Percentiles rank a stretch among this genome's conserved stretches.
Evolutionary conservation across 1,140 invertebrate genomes (phyloP).

Genomic region (Ips typographus): DNA sequence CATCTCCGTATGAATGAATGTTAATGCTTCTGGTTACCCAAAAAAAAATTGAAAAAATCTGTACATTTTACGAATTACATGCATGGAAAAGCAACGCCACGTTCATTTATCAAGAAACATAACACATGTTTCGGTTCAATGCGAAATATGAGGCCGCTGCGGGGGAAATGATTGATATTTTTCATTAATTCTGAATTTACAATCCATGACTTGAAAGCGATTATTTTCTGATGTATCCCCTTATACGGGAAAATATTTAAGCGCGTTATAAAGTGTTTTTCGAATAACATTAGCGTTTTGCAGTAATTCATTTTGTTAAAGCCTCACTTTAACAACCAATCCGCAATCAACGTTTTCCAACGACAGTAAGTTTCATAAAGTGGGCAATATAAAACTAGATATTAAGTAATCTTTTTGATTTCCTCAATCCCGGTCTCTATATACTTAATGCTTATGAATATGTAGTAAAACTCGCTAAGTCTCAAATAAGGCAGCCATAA

Average conservation of each 20-base stretch:
- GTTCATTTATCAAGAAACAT: constrained; percentile 6
- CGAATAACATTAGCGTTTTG: too few relatives aligned
- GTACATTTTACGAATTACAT: constrained; percentile 6
- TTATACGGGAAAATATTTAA: background rate
- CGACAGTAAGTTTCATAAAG: background rate
- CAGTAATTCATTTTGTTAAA: too few relatives aligned
- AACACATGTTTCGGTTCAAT: constrained; percentile 5
- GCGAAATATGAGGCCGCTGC: constrained; percentile 3
- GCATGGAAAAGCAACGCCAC: constrained; percentile 1
- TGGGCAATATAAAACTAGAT: constrained; percentile 1
- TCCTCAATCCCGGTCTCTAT: constrained; percentile 5
- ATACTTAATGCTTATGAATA: constrained; percentile 44
- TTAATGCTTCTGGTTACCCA: background rate
- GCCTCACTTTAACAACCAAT: too few relatives aligned
- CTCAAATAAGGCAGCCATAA: constrained; percentile 49
- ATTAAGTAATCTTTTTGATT: constrained; percentile 32
- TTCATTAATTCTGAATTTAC: constrained; percentile 6
- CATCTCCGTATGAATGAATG: background rate
- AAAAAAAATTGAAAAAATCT: background rate
- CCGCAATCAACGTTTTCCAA: too few relatives aligned
- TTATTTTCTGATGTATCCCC: constrained; percentile 1
- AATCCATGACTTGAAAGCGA: constrained; percentile 5
- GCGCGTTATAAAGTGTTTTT: too few relatives aligned
- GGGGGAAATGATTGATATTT: constrained; percentile 3
- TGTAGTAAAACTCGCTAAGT: constrained; percentile 49